These are phyloP conservation scores for Scaptomyza reducta DNA, from an alignment of 2,888 invertebrate species.

Conservation along the genomic window DNA sequence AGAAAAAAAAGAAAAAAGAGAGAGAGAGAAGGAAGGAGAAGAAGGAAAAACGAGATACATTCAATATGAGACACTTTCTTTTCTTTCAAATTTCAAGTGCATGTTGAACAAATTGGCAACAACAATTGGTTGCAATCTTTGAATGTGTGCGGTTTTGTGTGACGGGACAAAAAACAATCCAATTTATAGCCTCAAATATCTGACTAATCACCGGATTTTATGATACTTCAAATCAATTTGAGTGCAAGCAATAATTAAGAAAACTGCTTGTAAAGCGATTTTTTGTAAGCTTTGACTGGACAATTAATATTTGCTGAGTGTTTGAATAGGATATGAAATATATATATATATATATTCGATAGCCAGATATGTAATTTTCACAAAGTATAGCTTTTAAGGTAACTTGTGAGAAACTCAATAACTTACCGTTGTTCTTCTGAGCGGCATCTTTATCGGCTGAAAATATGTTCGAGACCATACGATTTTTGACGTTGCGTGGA, in stretches of 20 bases:
- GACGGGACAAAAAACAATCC: background rate
- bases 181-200: background rate
- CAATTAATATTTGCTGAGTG: constrained; percentile 1
- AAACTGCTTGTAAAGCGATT: constrained; percentile 23
- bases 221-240: background rate
- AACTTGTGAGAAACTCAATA: background rate
- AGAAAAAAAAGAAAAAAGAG: constrained; percentile 57
- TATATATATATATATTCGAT: background rate
- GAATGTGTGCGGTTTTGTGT: background rate
- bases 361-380: background rate
- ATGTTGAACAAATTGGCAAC: constrained; percentile 3
- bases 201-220: background rate
- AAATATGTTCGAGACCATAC: constrained; percentile 84
- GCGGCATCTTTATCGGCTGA: constrained; percentile 83
- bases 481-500: constrained; percentile 83
- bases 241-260: constrained; percentile 17
- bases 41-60: constrained; percentile 54
- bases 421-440: constrained; percentile 83
- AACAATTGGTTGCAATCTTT: background rate
- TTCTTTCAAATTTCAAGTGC: background rate
- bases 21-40: constrained; percentile 47
- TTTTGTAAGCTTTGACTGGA: constrained; percentile 4
- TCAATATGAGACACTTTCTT: constrained; percentile 33
- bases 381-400: background rate
- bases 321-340: background rate